Base-by-base conservation (phyloP, 2,113 vertebrate genomes). In the Ictalurus furcatus region DNA sequence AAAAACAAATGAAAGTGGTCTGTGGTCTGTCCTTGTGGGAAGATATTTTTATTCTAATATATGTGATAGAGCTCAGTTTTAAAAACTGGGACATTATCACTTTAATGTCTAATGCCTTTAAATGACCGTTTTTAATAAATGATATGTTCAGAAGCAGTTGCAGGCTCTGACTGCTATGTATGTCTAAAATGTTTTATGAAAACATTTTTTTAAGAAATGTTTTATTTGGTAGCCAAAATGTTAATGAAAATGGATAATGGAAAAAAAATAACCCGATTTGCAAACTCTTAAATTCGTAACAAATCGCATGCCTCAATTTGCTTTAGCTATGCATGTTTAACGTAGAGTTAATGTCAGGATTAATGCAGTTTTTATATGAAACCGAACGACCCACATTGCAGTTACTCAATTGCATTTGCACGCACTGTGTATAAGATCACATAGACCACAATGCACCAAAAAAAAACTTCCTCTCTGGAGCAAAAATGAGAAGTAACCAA, bases 61-160 rank as follows among this genome's bases (percentile, higher is more conserved):
- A 80, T 87, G 59, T 88, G 63, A 48, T 87, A 79, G 44, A 30
- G 2, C 44, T 76, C 63, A 78, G 71, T 87, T 76, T 87, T 44
- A 74, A 81, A 56, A 88, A 79, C 88, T 87, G 87, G 54, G 91
- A 80, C 63, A 59, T 84, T 84, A 88, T 88, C 86, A 87, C 54
- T 90, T 91, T 91, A 93, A 93, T 89, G 89, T 90, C 84, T 91
- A 90, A 90, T 91, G 76, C 80, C 92, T 89, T 90, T 54, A 93
- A 90, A 88, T 92, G 90, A 86, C 87, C 91, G 56, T 89, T 90
- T 94, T 91, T 88, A 94, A 94, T 94, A 95, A 95, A 95, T 69
- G 4, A 90, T 81, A 88, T 87, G 65, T 94, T 92, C 92, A 69
- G 83, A 86, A 86, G 21, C 28, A 71, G 59, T 52, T 63, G 30